A percentile compares a stretch with the other conserved stretches of the same genome.
Conservation (phyloP, 2,797 vertebrate genomes). For the Rhynchotus rufescens region DNA sequence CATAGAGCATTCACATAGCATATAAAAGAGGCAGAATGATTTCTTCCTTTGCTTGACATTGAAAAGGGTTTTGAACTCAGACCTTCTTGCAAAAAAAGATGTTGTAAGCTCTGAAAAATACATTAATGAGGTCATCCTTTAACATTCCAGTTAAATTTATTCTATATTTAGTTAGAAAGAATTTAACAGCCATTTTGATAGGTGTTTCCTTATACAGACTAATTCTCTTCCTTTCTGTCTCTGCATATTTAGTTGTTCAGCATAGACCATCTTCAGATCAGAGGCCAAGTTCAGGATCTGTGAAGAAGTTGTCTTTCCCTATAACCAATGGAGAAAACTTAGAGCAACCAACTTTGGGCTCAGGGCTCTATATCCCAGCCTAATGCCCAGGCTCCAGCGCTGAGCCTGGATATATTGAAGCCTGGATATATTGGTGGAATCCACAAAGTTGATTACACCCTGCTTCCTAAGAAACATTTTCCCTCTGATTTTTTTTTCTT, state of each 20-base stretch:
- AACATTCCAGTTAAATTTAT: not conserved
- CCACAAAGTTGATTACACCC: too few species aligned
- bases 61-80: not conserved
- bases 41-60: not conserved
- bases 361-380: rapidly evolving
- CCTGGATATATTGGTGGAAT: too few species aligned
- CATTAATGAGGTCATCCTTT: not conserved
- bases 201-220: not conserved
- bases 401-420: not conserved
- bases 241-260: not conserved
- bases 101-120: not conserved
- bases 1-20: not conserved
- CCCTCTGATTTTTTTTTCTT: too few species aligned
- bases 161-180: rapidly evolving
- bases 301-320: not conserved
- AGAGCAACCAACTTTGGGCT: not conserved
- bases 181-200: not conserved
- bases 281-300: not conserved
- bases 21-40: not conserved
- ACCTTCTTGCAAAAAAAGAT: not conserved
- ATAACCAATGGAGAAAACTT: not conserved
- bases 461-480: too few species aligned
- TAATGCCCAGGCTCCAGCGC: rapidly evolving
- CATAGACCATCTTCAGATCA: not conserved
- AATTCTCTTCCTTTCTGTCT: not conserved